Evolutionary conservation across 2,113 vertebrate species (phyloP).

Genomic region (Nansenia antarctica): DNA sequence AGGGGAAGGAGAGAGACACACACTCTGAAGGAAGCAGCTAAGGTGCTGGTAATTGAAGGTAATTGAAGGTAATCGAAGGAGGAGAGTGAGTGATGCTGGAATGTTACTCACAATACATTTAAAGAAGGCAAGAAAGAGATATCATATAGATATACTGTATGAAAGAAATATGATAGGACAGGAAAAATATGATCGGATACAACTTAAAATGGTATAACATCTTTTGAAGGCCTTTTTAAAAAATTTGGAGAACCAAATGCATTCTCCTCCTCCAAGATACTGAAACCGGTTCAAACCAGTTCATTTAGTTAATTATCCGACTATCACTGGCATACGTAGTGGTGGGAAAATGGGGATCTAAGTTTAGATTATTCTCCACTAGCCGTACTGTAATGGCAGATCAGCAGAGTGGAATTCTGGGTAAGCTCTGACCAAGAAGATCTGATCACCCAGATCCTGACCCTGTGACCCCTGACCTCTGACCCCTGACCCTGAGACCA

Average conservation of each 20-base stretch:
- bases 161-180: too few species aligned
- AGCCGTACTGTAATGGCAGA: constrained; percentile 1
- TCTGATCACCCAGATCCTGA: constrained; percentile 2
- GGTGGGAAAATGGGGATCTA: too few species aligned
- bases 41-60: not conserved
- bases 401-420: constrained; percentile 9
- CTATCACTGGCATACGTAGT: too few species aligned
- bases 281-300: too few species aligned
- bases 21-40: not conserved
- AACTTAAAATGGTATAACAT: too few species aligned
- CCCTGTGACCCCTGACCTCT: constrained; percentile 15
- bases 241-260: too few species aligned
- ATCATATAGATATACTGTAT: constrained; percentile 1
- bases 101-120: too few species aligned
- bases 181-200: too few species aligned
- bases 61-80: not conserved
- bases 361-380: constrained; percentile 17
- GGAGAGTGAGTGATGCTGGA: constrained; percentile 2
- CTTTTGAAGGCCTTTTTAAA: too few species aligned
- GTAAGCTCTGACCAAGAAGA: constrained; percentile 30
- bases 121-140: not conserved
- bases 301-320: too few species aligned
- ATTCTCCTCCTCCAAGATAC: too few species aligned
- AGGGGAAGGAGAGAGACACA: not conserved
- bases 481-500: too few species aligned